Evolutionary conservation across 2,888 invertebrate species (phyloP).

Genomic region (Cylloceria caligata): DNA sequence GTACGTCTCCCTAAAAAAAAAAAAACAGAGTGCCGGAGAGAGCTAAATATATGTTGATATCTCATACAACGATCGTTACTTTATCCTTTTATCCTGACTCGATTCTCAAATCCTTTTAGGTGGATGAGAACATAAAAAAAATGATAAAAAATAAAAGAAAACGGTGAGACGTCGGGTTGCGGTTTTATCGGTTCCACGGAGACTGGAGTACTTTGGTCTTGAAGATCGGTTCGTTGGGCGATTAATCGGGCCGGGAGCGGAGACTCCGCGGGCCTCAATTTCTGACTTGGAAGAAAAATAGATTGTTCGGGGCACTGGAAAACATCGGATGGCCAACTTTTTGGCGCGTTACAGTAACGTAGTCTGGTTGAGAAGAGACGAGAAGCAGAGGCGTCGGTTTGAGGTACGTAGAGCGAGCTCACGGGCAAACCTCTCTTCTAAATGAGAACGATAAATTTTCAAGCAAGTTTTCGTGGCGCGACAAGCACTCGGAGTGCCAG

Average conservation of each 20-base stretch:
- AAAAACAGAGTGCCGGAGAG: conserved; percentile 29
- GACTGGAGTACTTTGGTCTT: too few species aligned
- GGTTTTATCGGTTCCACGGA: too few species aligned
- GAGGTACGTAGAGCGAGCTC: conserved; percentile 52
- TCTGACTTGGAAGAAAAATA: neutral
- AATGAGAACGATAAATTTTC: conserved; percentile 68
- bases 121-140: neutral
- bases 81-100: conserved; percentile 9
- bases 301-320: conserved; percentile 1
- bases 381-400: conserved; percentile 36
- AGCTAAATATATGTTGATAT: conserved; percentile 68
- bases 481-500: conserved; percentile 42
- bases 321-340: conserved; percentile 50
- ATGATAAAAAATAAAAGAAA: neutral
- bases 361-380: conserved; percentile 12
- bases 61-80: conserved; percentile 47
- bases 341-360: conserved; percentile 52
- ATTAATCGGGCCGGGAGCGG: neutral
- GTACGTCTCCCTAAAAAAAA: conserved; percentile 55
- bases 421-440: conserved; percentile 65
- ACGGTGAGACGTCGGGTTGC: neutral
- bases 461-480: conserved; percentile 63
- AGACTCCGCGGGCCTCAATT: neutral
- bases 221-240: neutral
- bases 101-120: neutral